Evolutionary conservation across 1,140 invertebrate species (phyloP).

Genomic region (Drosophila willistoni): DNA sequence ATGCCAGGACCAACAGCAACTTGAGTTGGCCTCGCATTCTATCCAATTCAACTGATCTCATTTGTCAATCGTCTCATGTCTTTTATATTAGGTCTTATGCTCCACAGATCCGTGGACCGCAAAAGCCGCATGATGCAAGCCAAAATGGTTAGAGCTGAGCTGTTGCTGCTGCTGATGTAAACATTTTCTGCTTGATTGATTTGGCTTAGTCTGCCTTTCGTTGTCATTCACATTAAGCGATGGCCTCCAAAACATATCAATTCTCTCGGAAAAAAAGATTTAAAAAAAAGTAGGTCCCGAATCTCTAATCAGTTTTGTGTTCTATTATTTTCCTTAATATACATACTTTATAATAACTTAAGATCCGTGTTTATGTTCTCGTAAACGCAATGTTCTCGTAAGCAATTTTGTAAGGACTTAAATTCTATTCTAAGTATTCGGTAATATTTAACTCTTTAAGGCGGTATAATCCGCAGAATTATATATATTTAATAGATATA

Average conservation of each 20-base stretch:
- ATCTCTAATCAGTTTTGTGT: too few relatives aligned
- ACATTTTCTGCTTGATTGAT: constrained; percentile 55
- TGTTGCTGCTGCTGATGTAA: constrained; percentile 42
- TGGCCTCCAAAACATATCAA: background rate
- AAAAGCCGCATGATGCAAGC: constrained; percentile 61
- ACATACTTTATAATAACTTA: too few relatives aligned
- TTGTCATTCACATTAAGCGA: background rate
- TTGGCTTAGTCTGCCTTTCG: constrained; percentile 12
- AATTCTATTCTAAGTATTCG: too few relatives aligned
- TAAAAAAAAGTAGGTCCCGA: too few relatives aligned
- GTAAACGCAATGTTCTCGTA: too few relatives aligned
- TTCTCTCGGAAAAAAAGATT: background rate
- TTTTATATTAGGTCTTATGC: constrained; percentile 52
- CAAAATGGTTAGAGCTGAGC: constrained; percentile 23
- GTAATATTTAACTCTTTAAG: too few relatives aligned
- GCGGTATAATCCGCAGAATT: too few relatives aligned
- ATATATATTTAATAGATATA: too few relatives aligned
- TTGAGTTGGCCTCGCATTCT: constrained; percentile 62
- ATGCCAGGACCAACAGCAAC: constrained; percentile 63
- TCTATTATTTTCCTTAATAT: too few relatives aligned
- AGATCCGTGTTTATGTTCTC: too few relatives aligned
- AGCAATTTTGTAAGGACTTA: too few relatives aligned
- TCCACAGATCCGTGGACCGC: constrained; percentile 33
- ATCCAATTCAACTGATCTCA: constrained; percentile 35
- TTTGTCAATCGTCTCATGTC: background rate